Base-by-base conservation (phyloP, 2,113 vertebrate species). In the Xenopus laevis region DNA sequence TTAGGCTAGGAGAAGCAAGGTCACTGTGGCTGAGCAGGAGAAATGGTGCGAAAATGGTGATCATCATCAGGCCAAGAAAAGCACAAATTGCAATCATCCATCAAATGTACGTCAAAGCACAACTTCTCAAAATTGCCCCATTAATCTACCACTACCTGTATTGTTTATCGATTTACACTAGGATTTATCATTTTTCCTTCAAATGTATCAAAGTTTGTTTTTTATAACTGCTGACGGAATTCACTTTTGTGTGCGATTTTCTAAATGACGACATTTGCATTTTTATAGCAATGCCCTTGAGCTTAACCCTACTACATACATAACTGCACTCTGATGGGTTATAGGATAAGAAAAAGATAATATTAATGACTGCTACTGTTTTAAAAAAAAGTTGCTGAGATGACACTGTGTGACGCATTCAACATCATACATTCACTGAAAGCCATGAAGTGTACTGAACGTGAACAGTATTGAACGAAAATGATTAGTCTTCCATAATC, bases 61-160 rank as follows among this genome's bases (percentile, higher is more conserved):
- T 50, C 12, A 67, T 53, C 15, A 52, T 12, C 11, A 47, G 16
- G 2, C 33, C 23, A 18, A 17, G 23, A 53, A 57, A 70, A 11
- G 17, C 67, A 40, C n/a, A 33, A 68, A 68, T 68, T 27, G 40
- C 64, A 66, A 47, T 66, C 44, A 55, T 68, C 33, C 12, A 67
- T 67, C 46, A 45, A n/a, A 18, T 70, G 5, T 44, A 13, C 59
- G 55, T 21, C 52, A 70, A 44, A 13, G 17, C 4, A 61, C 18
- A 11, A 13, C 4, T 33, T 21, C 53, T 10, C 15, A 18, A 58
- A 70, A 59, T 44, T 13, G 13, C 45, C 53, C 27, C 33, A 20
- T 59, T 58, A 45, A 45, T 70, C 23, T 44, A 18, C 55, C 23
- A 13, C 30, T 59, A 46, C 44, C 44, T 21, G 4, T 20, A 65